Percentiles rank a stretch among this genome's conserved stretches.
Evolutionary conservation across 2,888 invertebrate species (phyloP).

Genomic region (Lasioglossum leucozonium): DNA sequence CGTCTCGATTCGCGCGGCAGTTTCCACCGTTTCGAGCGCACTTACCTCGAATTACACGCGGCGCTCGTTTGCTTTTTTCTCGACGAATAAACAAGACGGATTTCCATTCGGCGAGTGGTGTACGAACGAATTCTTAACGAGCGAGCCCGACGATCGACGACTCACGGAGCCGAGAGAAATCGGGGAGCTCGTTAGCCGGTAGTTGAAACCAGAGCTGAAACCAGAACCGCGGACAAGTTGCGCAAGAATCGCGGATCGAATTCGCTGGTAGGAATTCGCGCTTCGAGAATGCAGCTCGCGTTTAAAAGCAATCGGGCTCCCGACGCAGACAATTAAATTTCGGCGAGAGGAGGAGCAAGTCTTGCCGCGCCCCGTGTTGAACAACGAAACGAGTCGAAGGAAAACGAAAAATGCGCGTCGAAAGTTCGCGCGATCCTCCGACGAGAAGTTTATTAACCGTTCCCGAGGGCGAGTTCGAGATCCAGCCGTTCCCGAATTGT

Average conservation of each 20-base stretch:
- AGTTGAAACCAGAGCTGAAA: neutral
- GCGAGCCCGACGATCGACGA: neutral
- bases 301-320: neutral
- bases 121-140: too few relatives aligned
- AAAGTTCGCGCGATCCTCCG: neutral
- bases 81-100: neutral
- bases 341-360: neutral
- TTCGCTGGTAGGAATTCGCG: neutral
- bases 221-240: neutral
- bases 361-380: too few relatives aligned
- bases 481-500: neutral
- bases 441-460: neutral
- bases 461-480: neutral
- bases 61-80: neutral
- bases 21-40: neutral
- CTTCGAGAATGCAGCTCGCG: neutral
- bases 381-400: neutral
- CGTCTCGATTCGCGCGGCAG: neutral
- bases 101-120: neutral
- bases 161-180: neutral
- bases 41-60: neutral
- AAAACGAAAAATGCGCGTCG: neutral
- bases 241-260: neutral
- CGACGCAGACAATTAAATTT: neutral
- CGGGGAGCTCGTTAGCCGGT: neutral